Base-by-base conservation (phyloP, 2,888 invertebrate species). In the Drosophila cognata region DNA sequence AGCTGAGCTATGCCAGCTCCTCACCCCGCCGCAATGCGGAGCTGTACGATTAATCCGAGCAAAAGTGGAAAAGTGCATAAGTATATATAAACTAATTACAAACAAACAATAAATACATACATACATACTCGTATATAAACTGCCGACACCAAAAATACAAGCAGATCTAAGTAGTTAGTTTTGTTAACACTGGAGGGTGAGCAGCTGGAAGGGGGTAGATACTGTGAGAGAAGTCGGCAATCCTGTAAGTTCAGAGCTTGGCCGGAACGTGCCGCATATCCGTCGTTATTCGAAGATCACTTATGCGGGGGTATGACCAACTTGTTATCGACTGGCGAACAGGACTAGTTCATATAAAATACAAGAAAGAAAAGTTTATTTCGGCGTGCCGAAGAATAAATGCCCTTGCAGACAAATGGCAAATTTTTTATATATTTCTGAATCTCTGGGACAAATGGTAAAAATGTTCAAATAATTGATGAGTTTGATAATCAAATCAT, bases 21-120 rank as follows among this genome's bases (percentile, higher is more conserved):
- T 93, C 93, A 62, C 93, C 93, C 46, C 90, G 92, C 55, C 89
- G 92, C 70, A 93, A 92, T 79, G 92, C 92, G 58, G 93, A 93
- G 84, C 91, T 93, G 55, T 92, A 91, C 57, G 93, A 93, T 81
- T 93, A 91, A 87, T 13, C 11, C 8, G 29, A 48, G 18, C 13
- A 13, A 3, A 8, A 43, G 48, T 29, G 50, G 29, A 46, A 13
- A 21, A 21, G 21, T 46, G 21, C 13, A 46, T 13, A 13, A 21
- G 13, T 13, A 31, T 50, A 46, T 50, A 41, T 33, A 52, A 25
- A 61, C 35, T 70, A 52, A 25, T 25, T 25, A 46, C 25, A 41
- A 41, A 62, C 52, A 43, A 43, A 52, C 29, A 55, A 38, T 38
- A 28, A 46, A 41, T 35, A 38, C 28, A 38, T 25, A 43, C 16